phyloP scores from a whole-genome alignment of 2,113 vertebrate genomes.

The Piaya cayana region DNA sequence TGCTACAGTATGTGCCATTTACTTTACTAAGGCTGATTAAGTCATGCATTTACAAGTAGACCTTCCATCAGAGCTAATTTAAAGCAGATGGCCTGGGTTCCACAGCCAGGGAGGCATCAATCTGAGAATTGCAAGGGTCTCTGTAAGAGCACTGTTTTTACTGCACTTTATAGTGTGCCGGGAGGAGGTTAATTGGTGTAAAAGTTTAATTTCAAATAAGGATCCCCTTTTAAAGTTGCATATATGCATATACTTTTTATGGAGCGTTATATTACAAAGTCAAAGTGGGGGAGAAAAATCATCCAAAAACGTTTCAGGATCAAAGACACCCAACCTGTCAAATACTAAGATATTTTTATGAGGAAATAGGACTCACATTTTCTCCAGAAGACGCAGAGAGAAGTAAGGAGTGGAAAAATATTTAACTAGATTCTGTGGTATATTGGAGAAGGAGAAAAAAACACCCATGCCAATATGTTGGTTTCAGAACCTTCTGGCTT shows the following conservation, averaged over 20 bases:
- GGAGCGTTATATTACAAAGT: conserved; percentile 75
- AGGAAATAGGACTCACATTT: conserved; percentile 76
- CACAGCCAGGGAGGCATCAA: conserved; percentile 71
- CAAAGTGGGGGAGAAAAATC: conserved; percentile 63
- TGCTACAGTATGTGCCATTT: conserved; percentile 74
- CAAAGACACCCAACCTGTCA: conserved; percentile 74
- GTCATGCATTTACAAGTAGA: conserved; percentile 82
- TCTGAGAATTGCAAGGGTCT: conserved; percentile 47
- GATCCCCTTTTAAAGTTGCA: conserved; percentile 72
- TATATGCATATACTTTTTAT: conserved; percentile 73
- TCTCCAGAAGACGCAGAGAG: conserved; percentile 68
- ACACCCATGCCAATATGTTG: conserved; percentile 47
- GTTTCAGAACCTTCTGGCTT: conserved; percentile 65
- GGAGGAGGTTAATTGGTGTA: conserved; percentile 69
- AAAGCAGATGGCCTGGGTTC: conserved; percentile 79
- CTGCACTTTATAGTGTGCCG: conserved; percentile 53
- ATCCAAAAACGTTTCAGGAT: conserved; percentile 66
- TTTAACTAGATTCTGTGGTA: conserved; percentile 73
- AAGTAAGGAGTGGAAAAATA: conserved; percentile 71
- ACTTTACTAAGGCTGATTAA: conserved; percentile 80
- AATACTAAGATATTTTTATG: conserved; percentile 72
- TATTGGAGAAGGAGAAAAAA: conserved; percentile 49
- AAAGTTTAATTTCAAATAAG: conserved; percentile 76
- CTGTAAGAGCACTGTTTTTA: conserved; percentile 64
- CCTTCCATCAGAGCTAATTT: conserved; percentile 78